A percentile compares a stretch with the other conserved stretches of the same genome.
phyloP scores from a whole-genome alignment of 2,113 vertebrate genomes.

The Rhineura floridana region DNA sequence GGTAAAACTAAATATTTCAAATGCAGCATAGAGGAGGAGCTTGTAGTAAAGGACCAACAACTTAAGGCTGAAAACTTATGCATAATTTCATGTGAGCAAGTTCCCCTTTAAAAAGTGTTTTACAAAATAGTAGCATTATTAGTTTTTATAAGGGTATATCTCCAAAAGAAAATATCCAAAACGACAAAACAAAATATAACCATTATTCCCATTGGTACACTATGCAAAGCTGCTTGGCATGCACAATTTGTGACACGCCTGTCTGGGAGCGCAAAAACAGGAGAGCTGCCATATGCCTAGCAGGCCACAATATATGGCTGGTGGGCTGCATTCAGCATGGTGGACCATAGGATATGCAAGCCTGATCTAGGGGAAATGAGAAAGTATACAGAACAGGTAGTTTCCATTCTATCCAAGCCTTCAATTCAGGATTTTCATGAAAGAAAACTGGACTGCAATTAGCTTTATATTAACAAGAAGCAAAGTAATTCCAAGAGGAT shows the following conservation, averaged over 20 bases:
- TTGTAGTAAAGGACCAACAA: constrained; percentile 11
- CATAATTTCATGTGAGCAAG: not conserved
- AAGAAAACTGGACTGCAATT: not conserved
- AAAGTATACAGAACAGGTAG: not conserved
- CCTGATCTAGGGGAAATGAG: not conserved
- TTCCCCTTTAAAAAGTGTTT: not conserved
- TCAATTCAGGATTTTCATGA: not conserved
- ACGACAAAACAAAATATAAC: too few species aligned
- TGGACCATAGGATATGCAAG: not conserved
- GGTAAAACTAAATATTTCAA: constrained; percentile 9
- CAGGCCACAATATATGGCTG: not conserved
- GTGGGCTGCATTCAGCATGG: not conserved
- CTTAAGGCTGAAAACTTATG: not conserved
- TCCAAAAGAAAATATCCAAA: too few species aligned
- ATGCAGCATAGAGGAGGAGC: not conserved
- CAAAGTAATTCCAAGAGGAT: too few species aligned
- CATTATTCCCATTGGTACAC: not conserved
- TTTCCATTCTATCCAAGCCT: not conserved
- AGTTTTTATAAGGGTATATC: not conserved
- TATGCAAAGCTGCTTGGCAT: not conserved
- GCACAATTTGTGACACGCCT: not conserved
- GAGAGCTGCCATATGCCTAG: not conserved
- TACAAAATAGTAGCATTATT: too few species aligned
- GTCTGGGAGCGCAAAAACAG: not conserved
- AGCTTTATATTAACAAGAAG: not conserved